Evolutionary conservation across 23 tunicate species (phyloP), one percentile per base, ranked within the genome.

Genomic region (Diplosoma virens): DNA sequence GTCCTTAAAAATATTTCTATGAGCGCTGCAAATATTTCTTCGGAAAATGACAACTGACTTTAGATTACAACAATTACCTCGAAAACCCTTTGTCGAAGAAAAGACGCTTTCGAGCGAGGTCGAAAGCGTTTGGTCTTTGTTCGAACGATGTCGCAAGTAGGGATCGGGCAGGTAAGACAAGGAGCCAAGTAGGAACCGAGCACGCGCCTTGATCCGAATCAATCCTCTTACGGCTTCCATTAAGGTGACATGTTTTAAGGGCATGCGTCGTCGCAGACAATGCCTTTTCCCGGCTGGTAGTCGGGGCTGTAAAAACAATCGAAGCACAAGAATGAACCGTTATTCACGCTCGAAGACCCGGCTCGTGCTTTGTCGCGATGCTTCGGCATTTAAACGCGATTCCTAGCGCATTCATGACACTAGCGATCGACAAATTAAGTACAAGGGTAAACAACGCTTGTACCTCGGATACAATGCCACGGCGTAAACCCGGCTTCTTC

Each of bases 151-250:
- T n/a, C n/a, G n/a, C n/a, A n/a, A n/a, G n/a, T n/a, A n/a, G n/a
- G n/a, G n/a, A n/a, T n/a, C n/a, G n/a, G 11, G 52, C 52, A 45
- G 52, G 52, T 45, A 45, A 9, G 14, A 16, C 52, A 16, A 11
- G 14, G 76, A 36, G 45, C 14, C 33, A 1, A 36, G 33, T 3
- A 35, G 35, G 25, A 33, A 30, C 29, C 58, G 61, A 28, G 26
- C 82, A 63, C 82, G 82, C 65, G 72, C 20, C 58, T 37, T 6
- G 7, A 41, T 35, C 75, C 27, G 31, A 27, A 35, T 27, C 70
- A 70, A 81, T 81, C 85, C 85, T 58, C 85, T 81, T 81, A 70
- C 1, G 59, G 7, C 28, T 35, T 70, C 85, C 85, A 81, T 81
- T 81, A 81, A 47, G 58, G 78, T 77, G 82, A 77, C 82, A 59